Base-by-base conservation (phyloP, 2,113 vertebrate species). In the Brienomyrus longianalis region DNA sequence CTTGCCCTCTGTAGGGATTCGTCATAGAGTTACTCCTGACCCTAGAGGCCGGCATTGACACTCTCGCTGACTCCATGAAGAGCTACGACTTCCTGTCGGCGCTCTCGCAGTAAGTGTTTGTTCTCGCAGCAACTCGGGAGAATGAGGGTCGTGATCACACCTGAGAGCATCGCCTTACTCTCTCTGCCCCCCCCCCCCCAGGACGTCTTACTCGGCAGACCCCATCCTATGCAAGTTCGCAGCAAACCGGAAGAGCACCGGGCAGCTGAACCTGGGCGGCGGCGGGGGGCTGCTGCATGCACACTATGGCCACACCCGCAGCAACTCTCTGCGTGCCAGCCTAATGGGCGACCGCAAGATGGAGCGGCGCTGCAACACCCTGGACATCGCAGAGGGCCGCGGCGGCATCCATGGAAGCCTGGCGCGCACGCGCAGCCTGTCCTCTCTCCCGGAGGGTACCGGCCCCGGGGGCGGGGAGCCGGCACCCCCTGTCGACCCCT, bases 1-100 rank as follows among this genome's bases (percentile, higher is more conserved):
- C 27, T 87, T n/a, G 31, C 6, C 1, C 17, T 13, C 10, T 9
- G 9, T 91, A 99, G 98, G 98, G 98, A 93, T 99, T 99, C 93
- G 98, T 99, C 92, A 99, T 99, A 90, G 98, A 99, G 95, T 96
- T 99, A 31, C 97, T 99, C 91, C 96, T 99, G 91, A 99, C 98
- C 1, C 94, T 99, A 94, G 98, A 99, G 94, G 97, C 98, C 50
- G 97, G 98, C 91, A 98, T 99, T 84, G 98, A 99, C 95, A 99
- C 98, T 0, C 94, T 99, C 89, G 98, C 98, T 88, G 98, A 99
- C 95, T 97, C 96, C 19, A 97, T 99, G 94, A 99, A 99, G 93
- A 98, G 97, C 95, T 99, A 98, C 50, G 98, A 99, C 94, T 96
- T 99, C 89, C 97, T 99, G 91, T 96, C 97, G 90, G 98, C 97